A percentile compares a stretch with the other conserved stretches of the same genome.
Evolutionary conservation across 2,888 invertebrate genomes (phyloP).

Genomic region (Troides oblongomaculatus): DNA sequence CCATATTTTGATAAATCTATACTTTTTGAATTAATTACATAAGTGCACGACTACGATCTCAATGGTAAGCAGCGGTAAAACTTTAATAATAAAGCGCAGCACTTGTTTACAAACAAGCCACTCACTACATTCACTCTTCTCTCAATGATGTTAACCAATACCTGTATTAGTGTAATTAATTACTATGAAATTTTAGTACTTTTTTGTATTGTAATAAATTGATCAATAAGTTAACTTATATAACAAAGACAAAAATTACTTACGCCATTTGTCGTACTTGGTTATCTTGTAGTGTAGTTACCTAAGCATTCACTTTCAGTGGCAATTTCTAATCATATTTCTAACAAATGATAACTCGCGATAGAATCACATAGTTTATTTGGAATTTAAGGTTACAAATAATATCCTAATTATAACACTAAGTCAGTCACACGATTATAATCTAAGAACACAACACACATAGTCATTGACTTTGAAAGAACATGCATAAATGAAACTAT

Average conservation of each 20-base stretch:
- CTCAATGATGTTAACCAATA: not conserved
- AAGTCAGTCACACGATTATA: slow-evolving; percentile 70
- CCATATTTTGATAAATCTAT: too few species aligned
- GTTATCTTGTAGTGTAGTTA: slow-evolving; percentile 1
- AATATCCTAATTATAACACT: slow-evolving; percentile 39
- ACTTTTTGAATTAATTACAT: too few species aligned
- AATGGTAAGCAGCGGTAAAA: too few species aligned
- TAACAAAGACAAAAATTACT: slow-evolving; percentile 15
- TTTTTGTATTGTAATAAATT: not conserved
- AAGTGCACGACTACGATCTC: too few species aligned
- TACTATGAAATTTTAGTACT: not conserved
- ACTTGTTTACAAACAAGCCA: too few species aligned
- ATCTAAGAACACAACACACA: slow-evolving; percentile 43
- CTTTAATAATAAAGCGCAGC: too few species aligned
- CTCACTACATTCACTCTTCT: too few species aligned
- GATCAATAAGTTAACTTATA: not conserved
- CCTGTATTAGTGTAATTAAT: not conserved
- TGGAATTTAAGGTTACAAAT: slow-evolving; percentile 28
- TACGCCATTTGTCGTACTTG: slow-evolving; percentile 7
- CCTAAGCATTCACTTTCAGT: slow-evolving; percentile 30
- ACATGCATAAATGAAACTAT: slow-evolving; percentile 29
- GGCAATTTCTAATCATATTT: slow-evolving; percentile 31
- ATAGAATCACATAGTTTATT: slow-evolving; percentile 29
- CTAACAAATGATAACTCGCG: slow-evolving; percentile 16
- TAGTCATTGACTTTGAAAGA: slow-evolving; percentile 35